Evolutionary conservation across 2,888 invertebrate genomes (phyloP), one percentile per base, ranked within the genome.

Genomic region (Drosophila quinaria): DNA sequence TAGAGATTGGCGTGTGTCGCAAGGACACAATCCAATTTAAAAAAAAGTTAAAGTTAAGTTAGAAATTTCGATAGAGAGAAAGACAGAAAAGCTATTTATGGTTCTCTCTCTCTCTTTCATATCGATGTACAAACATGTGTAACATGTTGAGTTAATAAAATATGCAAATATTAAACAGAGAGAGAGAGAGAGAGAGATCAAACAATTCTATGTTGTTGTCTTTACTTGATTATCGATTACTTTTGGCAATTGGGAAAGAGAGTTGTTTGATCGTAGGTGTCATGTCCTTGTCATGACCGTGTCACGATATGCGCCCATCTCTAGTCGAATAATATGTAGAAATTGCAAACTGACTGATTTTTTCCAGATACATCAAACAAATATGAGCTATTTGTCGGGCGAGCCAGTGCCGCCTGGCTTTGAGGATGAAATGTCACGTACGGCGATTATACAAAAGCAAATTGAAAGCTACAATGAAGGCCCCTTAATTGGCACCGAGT

Each of bases 381-480:
- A 10, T 60, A 92, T 93, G 92, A 91, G 91, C 74, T 90, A 92
- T 49, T 83, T 90, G 70, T 94, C 95, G 4, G 95, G 95, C 4
- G 95, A 96, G 89, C 96, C 96, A 3, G 93, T 95, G 15, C 96
- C 96, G 11, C 96, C 96, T 0, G 96, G 96, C 1, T 95, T 95
- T 92, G 96, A 96, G 90, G 95, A 95, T 77, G 94, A 95, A 79
- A 91, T 95, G 10, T 93, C 92, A 39, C 81, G 86, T 0, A 87
- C 91, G 33, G 92, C 94, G 1, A 90, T 93, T 44, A 94, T 95
- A 59, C 94, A 94, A 80, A 91, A 93, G 49, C 92, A 93, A 46
- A 91, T 95, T 44, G 95, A 91, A 17, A 68, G 65, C 52, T 90
- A 78, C 80, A 94, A 94, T 1, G 80, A 92, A 92, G 31, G 94